A percentile compares a stretch with the other conserved stretches of the same genome.
Evolutionary conservation across 1,140 invertebrate species (phyloP).

Genomic region (Achroia grisella): DNA sequence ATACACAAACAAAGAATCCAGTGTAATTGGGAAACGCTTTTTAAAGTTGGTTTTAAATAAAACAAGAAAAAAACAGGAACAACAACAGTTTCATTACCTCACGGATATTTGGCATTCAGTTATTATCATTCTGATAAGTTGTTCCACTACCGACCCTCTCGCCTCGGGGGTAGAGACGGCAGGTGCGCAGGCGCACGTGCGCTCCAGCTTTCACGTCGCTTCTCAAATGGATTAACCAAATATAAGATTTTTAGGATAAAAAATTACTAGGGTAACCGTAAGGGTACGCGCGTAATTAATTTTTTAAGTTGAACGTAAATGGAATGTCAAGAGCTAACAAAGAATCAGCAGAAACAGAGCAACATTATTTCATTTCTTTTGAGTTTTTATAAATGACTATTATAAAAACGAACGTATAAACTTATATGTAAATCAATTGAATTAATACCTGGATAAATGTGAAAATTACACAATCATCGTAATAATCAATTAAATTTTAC

Average conservation of each 20-base stretch:
- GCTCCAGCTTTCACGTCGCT: constrained; percentile 35
- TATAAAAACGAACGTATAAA: too few relatives aligned
- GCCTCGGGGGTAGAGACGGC: constrained; percentile 27
- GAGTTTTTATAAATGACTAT: too few relatives aligned
- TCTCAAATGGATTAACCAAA: constrained; percentile 24
- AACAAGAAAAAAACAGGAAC: background rate
- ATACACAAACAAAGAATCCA: too few relatives aligned
- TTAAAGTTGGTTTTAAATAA: too few relatives aligned
- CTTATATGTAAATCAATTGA: too few relatives aligned
- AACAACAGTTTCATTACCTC: background rate
- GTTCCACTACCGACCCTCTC: constrained; percentile 12
- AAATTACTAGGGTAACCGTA: constrained; percentile 1
- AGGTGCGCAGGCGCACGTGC: constrained; percentile 63
- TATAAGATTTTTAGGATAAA: constrained; percentile 12
- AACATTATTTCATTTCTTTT: too few relatives aligned
- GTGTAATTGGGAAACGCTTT: too few relatives aligned
- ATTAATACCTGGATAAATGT: too few relatives aligned
- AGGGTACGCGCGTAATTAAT: constrained; percentile 1
- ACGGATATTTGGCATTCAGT: constrained; percentile 1
- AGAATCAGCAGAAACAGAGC: too few relatives aligned
- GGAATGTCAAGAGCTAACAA: too few relatives aligned
- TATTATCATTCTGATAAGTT: constrained; percentile 2
- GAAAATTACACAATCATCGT: too few relatives aligned
- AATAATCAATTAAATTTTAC: too few relatives aligned
- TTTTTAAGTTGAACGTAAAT: background rate